Conservation (phyloP, 2,888 invertebrate genomes). For the Phymatocera aterrima region DNA sequence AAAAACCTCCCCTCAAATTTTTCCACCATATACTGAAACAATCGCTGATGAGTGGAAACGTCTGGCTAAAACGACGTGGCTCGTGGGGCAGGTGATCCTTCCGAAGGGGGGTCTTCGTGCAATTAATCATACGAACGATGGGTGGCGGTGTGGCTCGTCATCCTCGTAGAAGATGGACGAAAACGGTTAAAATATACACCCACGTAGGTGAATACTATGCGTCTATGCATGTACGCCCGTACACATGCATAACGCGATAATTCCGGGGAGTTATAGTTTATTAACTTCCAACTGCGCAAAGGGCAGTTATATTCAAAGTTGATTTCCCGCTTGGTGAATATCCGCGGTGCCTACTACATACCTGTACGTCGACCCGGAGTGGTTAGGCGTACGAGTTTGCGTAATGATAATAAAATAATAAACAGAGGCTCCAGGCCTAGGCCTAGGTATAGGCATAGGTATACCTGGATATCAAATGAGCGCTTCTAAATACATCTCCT, state of each 20-base stretch:
- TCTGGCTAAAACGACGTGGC: neutral
- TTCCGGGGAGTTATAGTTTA: neutral
- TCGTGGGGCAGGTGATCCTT: conserved; percentile 16
- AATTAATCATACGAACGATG: conserved; percentile 27
- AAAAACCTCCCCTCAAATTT: too few relatives aligned
- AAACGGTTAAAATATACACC: neutral
- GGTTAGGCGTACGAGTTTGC: neutral
- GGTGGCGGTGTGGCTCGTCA: conserved; percentile 22
- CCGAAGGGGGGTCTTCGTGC: conserved; percentile 28
- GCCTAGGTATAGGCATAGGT: too few relatives aligned
- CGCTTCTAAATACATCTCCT: too few relatives aligned
- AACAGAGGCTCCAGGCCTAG: too few relatives aligned
- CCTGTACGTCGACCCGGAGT: too few relatives aligned
- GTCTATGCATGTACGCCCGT: too few relatives aligned
- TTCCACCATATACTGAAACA: too few relatives aligned
- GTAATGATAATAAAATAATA: too few relatives aligned
- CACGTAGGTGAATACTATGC: too few relatives aligned
- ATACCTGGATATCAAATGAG: too few relatives aligned
- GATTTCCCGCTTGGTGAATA: conserved; percentile 32
- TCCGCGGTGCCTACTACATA: too few relatives aligned
- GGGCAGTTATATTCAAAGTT: neutral
- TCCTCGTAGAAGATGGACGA: conserved; percentile 20
- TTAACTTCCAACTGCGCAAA: conserved; percentile 12
- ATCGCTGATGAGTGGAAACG: neutral
- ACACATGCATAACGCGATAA: too few relatives aligned